Percentiles rank a stretch among this genome's conserved stretches.
These are phyloP conservation scores for Sesia apiformis DNA, from an alignment of 2,888 invertebrate genomes.

Conservation along the genomic window DNA sequence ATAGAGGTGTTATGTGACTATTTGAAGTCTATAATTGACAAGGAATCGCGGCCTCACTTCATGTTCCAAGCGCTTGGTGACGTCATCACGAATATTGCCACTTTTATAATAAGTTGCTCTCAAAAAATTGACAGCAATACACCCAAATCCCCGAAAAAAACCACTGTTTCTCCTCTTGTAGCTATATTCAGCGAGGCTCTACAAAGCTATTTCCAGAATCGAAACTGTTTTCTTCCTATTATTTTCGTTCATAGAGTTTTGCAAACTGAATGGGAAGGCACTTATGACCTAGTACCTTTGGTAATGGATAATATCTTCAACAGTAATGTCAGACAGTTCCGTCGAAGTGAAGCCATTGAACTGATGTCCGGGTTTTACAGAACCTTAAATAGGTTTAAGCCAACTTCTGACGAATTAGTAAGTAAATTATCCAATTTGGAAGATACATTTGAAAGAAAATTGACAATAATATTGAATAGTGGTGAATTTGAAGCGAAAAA, in stretches of 20 bases:
- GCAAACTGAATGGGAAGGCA: slow-evolving; percentile 78
- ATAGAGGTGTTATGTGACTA: slow-evolving; percentile 70
- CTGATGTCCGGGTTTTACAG: slow-evolving; percentile 78
- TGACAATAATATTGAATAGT: slow-evolving; percentile 45
- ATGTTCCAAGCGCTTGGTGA: slow-evolving; percentile 79
- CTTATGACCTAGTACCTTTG: slow-evolving; percentile 72
- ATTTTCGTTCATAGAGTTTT: slow-evolving; percentile 79
- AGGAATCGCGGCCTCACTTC: slow-evolving; percentile 77
- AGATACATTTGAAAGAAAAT: slow-evolving; percentile 49
- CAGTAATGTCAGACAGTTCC: slow-evolving; percentile 75
- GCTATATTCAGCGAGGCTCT: slow-evolving; percentile 70
- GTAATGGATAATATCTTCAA: slow-evolving; percentile 77
- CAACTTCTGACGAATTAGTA: slow-evolving; percentile 33
- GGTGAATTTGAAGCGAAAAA: slow-evolving; percentile 65
- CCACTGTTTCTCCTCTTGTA: slow-evolving; percentile 43
- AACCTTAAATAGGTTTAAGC: slow-evolving; percentile 68
- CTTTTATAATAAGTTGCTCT: slow-evolving; percentile 78
- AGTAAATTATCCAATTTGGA: slow-evolving; percentile 57
- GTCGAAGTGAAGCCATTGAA: slow-evolving; percentile 80
- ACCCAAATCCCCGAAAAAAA: slow-evolving; percentile 33
- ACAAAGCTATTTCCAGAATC: slow-evolving; percentile 75
- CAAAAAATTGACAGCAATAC: slow-evolving; percentile 55
- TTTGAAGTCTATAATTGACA: slow-evolving; percentile 74
- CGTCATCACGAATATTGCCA: slow-evolving; percentile 76
- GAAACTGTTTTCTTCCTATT: slow-evolving; percentile 78